Evolutionary conservation across 2,888 invertebrate species (phyloP), one percentile per base, ranked within the genome.

Genomic region (Drosophila stalkeri): DNA sequence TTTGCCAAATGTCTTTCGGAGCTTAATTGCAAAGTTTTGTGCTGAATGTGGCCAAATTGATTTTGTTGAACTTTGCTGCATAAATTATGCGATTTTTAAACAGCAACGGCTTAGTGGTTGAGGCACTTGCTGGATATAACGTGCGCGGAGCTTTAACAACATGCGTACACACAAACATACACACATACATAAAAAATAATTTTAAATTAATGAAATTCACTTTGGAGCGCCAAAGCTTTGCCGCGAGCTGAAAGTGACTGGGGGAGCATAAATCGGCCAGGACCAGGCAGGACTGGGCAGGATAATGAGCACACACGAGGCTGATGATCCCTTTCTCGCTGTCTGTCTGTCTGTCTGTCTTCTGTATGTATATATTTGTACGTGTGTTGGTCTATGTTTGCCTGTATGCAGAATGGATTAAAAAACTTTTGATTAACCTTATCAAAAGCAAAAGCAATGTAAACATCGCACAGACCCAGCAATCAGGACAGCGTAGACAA

Each of bases 381-480:
- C 41, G 61, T 72, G 41, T 69, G 68, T 52, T 75, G 72, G 76
- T 77, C 77, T 84, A 75, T 84, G 82, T 80, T 73, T 84, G 81
- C 75, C 64, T 86, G 86, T 86, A 82, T 87, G 82, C 88, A 81
- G 88, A 89, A 91, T 91, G 90, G 89, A 90, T 90, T 90, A 91
- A 90, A 90, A 91, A 81, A 86, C 90, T 90, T 90, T 90, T 90
- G 91, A 90, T 91, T 91, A 90, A 90, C 91, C 89, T 90, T 90
- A 90, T 90, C 91, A 88, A 90, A 89, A 88, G 90, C 83, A 81
- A 87, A 87, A 83, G 85, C 86, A 82, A 79, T 86, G 86, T 86
- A 88, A 86, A 86, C 86, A 86, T 72, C 82, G 65, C 75, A 88
- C 69, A 82, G 80, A 75, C 81, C 61, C 60, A 75, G 84, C 85